These are phyloP conservation scores for Agelas oroides DNA, from an alignment of 37 sponge, comb jelly and placozoan species.

Conservation along the genomic window DNA sequence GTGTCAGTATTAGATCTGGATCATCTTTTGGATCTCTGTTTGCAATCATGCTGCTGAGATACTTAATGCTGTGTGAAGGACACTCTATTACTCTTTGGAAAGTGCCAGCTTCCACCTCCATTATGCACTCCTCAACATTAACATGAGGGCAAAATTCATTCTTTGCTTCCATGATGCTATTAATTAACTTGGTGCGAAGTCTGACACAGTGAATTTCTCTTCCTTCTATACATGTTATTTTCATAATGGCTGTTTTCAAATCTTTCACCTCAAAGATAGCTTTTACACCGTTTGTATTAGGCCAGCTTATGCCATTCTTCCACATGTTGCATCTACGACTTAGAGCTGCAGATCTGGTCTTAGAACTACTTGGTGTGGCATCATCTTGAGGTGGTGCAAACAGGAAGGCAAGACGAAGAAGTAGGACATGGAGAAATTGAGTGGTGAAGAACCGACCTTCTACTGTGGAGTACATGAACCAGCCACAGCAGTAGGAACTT, in stretches of 20 bases:
- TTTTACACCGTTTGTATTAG: conserved; percentile 3
- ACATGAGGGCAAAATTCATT: neutral
- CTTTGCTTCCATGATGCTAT: conserved; percentile 2
- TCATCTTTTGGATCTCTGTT: no score
- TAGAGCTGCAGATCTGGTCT: neutral
- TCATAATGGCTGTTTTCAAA: neutral
- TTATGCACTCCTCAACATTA: neutral
- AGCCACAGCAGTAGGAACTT: conserved; percentile 17
- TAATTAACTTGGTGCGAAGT: conserved; percentile 1
- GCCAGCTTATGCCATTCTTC: conserved; percentile 31
- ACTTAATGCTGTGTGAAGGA: no score
- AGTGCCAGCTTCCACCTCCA: neutral
- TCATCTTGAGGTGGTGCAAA: conserved; percentile 5
- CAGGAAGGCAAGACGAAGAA: conserved; percentile 11
- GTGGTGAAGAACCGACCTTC: neutral
- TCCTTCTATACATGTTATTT: neutral
- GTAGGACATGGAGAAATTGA: conserved; percentile 29
- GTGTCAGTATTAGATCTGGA: no score
- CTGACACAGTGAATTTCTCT: conserved; percentile 8
- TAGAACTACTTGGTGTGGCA: neutral
- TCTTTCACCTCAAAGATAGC: conserved; percentile 10
- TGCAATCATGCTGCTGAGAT: no score
- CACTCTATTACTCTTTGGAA: no score
- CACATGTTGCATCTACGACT: conserved; percentile 1
- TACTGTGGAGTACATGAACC: conserved; percentile 6